phyloP scores from a whole-genome alignment of 2,113 vertebrate genomes.

The Piaya cayana region DNA sequence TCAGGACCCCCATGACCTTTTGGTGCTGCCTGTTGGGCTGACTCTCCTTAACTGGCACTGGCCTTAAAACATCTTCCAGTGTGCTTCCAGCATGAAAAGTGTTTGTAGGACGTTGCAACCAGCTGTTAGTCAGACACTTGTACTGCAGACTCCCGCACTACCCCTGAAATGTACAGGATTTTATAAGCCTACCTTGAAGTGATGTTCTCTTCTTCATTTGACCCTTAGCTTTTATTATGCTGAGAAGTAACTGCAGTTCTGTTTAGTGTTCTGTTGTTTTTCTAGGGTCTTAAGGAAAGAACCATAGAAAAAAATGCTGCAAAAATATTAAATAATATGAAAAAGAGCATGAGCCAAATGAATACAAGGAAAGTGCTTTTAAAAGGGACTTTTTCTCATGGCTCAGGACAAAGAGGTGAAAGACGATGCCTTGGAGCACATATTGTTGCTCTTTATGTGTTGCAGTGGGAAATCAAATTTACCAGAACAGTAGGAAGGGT shows the following conservation, averaged over 20 bases:
- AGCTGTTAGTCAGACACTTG: constrained; percentile 17
- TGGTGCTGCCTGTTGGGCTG: background rate
- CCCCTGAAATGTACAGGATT: constrained; percentile 4
- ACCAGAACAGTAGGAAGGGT: constrained; percentile 60
- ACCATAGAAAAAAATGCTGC: background rate
- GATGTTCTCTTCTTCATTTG: constrained; percentile 36
- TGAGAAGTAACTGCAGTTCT: background rate
- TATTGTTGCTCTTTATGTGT: constrained; percentile 65
- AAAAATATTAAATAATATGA: background rate
- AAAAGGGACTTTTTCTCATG: constrained; percentile 7
- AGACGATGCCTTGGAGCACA: constrained; percentile 12
- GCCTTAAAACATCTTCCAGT: background rate
- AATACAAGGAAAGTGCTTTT: background rate
- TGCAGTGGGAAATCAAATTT: constrained; percentile 64
- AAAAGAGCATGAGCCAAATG: background rate
- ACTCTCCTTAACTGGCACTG: background rate
- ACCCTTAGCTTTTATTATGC: constrained; percentile 37
- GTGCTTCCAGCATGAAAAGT: background rate
- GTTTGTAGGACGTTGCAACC: constrained; percentile 23
- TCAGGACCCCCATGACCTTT: background rate
- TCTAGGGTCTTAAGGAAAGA: background rate
- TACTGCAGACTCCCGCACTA: rapidly evolving
- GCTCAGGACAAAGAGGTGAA: constrained; percentile 25
- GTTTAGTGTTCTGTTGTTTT: constrained; percentile 4
- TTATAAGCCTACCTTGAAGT: constrained; percentile 31